Conservation (phyloP, 1,140 invertebrate genomes). For the Bombus confusus region DNA sequence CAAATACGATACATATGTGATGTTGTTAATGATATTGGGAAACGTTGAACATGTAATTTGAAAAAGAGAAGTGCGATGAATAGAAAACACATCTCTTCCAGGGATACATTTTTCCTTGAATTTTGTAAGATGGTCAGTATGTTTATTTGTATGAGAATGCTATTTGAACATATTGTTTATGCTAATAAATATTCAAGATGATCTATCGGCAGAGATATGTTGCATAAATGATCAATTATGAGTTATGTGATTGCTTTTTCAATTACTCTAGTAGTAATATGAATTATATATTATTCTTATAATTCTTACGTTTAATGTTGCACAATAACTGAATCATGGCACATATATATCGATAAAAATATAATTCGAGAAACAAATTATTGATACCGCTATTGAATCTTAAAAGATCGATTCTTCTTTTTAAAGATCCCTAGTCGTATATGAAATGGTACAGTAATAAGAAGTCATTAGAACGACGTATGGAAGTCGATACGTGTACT, state of each 20-base stretch:
- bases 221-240: too few species aligned
- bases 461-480: slow-evolving; percentile 50
- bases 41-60: not conserved
- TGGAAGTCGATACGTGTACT: slow-evolving; percentile 63
- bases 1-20: not conserved
- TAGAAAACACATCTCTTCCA: not conserved
- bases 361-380: not conserved
- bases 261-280: not conserved
- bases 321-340: not conserved
- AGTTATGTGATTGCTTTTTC: not conserved
- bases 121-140: not conserved
- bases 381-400: not conserved
- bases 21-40: not conserved
- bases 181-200: too few species aligned
- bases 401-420: not conserved
- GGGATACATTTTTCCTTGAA: not conserved
- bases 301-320: too few species aligned
- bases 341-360: not conserved
- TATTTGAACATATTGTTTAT: too few species aligned
- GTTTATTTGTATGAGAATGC: not conserved
- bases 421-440: not conserved
- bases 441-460: not conserved
- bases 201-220: too few species aligned
- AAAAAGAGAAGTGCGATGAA: not conserved
- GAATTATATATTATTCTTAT: not conserved